Evolutionary conservation across 2,113 vertebrate species (phyloP).

Genomic region (Epinephelus cyanopodus): DNA sequence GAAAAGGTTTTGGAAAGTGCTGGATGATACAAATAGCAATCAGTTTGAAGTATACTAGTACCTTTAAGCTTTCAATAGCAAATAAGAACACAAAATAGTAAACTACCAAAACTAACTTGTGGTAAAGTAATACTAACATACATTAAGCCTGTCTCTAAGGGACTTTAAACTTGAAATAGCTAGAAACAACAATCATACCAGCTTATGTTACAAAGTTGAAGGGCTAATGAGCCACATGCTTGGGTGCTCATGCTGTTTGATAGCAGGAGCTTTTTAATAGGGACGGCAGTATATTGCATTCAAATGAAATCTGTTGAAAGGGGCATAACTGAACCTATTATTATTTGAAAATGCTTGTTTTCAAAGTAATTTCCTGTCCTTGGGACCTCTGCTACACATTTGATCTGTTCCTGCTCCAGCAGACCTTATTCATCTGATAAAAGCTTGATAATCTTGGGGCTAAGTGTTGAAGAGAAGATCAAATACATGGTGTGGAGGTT

Average conservation of each 20-base stretch:
- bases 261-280: constrained; percentile 21
- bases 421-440: constrained; percentile 15
- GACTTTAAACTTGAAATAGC: neutral
- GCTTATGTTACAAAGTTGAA: neutral
- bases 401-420: constrained; percentile 5
- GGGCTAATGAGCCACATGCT: constrained; percentile 39
- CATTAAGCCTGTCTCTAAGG: neutral
- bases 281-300: constrained; percentile 7
- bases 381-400: neutral
- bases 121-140: neutral
- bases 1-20: too few relatives aligned
- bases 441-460: neutral
- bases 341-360: constrained; percentile 20
- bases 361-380: constrained; percentile 28
- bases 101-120: neutral
- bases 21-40: too few relatives aligned
- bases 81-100: neutral
- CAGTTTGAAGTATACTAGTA: neutral
- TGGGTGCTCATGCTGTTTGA: constrained; percentile 39
- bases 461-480: constrained; percentile 9
- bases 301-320: constrained; percentile 26
- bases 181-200: constrained; percentile 1
- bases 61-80: neutral
- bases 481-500: neutral
- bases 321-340: neutral